phyloP scores from a whole-genome alignment of 2,797 vertebrate genomes.

The Notamacropus eugenii region DNA sequence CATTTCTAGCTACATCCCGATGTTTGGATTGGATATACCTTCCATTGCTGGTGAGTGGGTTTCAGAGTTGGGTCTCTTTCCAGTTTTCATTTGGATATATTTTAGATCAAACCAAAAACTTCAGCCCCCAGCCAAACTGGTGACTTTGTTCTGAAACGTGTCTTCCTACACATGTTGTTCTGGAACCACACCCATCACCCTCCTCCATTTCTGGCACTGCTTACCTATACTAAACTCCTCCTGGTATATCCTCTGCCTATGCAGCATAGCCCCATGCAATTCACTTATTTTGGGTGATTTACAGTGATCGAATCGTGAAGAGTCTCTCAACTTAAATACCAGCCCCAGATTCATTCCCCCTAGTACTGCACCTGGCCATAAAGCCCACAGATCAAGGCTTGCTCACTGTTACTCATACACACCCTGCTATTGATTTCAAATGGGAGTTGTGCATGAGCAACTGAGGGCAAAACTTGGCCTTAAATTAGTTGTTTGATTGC shows the following conservation, averaged over 20 bases:
- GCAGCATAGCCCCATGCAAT: not conserved
- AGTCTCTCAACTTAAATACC: not conserved
- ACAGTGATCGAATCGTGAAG: not conserved
- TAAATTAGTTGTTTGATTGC: rapidly evolving
- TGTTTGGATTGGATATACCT: constrained; percentile 53
- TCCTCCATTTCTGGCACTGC: not conserved
- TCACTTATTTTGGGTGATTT: not conserved
- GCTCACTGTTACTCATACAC: not conserved
- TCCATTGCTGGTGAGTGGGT: constrained; percentile 44
- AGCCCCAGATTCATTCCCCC: not conserved
- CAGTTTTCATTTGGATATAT: constrained; percentile 36
- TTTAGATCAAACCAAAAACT: constrained; percentile 32
- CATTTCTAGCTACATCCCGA: not conserved
- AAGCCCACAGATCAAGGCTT: not conserved
- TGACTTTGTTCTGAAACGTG: not conserved
- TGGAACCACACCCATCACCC: not conserved
- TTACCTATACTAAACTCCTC: not conserved
- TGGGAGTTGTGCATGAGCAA: not conserved
- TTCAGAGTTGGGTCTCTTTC: constrained; percentile 52
- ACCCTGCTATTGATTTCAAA: not conserved
- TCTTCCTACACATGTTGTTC: not conserved
- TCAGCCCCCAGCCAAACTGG: not conserved
- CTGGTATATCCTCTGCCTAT: not conserved
- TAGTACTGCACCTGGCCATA: not conserved
- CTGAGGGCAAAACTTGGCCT: not conserved